Evolutionary conservation across 1,140 invertebrate genomes (phyloP).

Genomic region (Pollicipes pollicipes): DNA sequence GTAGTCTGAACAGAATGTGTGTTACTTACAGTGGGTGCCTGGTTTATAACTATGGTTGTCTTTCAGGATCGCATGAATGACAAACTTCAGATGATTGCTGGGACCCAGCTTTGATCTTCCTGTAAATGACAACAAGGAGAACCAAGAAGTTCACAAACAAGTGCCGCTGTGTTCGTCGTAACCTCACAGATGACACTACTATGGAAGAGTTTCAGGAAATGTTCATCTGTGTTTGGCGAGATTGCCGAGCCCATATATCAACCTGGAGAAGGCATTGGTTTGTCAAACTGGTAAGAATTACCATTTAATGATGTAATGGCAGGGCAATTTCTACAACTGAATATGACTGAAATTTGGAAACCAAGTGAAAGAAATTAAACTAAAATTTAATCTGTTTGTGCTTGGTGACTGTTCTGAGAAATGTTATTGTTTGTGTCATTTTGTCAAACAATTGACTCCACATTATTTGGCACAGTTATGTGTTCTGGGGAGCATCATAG

Average conservation of each 20-base stretch:
- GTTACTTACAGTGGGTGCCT: conserved; percentile 11
- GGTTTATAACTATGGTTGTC: conserved; percentile 17
- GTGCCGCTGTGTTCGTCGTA: conserved; percentile 84
- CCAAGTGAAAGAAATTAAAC: neutral
- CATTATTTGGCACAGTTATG: conserved; percentile 9
- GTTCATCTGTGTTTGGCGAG: conserved; percentile 68
- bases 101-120: conserved; percentile 54
- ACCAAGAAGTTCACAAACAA: conserved; percentile 75
- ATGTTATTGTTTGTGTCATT: conserved; percentile 10
- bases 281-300: conserved; percentile 62
- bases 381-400: neutral
- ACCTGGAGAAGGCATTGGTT: conserved; percentile 95
- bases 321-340: too few species aligned
- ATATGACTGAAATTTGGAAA: conserved; percentile 9
- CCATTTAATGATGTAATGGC: too few species aligned
- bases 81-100: conserved; percentile 36
- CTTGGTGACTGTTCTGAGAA: too few species aligned
- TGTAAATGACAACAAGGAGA: conserved; percentile 37
- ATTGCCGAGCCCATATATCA: conserved; percentile 80
- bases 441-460: conserved; percentile 15
- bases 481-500: neutral
- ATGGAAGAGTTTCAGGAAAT: conserved; percentile 74
- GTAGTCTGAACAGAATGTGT: conserved; percentile 7
- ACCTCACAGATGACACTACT: conserved; percentile 64
- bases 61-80: conserved; percentile 48